Percentiles rank a stretch among this genome's conserved stretches.
phyloP scores from a whole-genome alignment of 2,113 vertebrate genomes.

The Micronycteris hirsuta region DNA sequence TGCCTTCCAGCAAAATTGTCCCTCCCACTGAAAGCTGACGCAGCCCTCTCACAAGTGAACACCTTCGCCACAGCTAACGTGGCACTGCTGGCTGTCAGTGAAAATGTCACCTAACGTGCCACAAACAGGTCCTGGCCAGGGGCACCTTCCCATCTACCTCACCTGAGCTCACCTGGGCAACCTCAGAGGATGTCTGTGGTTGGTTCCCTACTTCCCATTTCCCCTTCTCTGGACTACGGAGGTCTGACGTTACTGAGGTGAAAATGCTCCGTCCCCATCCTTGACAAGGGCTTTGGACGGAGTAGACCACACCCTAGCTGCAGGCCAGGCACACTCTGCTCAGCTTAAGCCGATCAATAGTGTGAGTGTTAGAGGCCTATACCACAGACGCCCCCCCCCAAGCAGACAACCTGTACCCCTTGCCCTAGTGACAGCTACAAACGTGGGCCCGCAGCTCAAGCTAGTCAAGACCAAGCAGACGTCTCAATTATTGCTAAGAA shows the following conservation, averaged over 20 bases:
- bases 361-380: not conserved
- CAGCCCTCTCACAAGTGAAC: not conserved
- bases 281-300: not conserved
- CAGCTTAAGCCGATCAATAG: not conserved
- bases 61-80: fast-evolving
- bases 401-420: too few relatives aligned
- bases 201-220: not conserved
- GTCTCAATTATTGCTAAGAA: not conserved
- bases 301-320: not conserved
- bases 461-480: not conserved
- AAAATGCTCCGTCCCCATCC: not conserved
- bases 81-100: not conserved
- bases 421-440: not conserved
- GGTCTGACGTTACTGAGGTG: not conserved
- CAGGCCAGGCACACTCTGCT: not conserved
- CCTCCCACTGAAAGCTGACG: not conserved
- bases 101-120: not conserved
- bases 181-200: not conserved
- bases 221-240: not conserved
- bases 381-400: not conserved
- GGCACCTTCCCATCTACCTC: not conserved
- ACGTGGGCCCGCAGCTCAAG: not conserved
- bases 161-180: not conserved
- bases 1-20: not conserved
- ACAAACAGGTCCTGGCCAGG: not conserved